These are phyloP conservation scores for Trichonephila inaurata DNA, from an alignment of 1,140 invertebrate species.

Conservation along the genomic window DNA sequence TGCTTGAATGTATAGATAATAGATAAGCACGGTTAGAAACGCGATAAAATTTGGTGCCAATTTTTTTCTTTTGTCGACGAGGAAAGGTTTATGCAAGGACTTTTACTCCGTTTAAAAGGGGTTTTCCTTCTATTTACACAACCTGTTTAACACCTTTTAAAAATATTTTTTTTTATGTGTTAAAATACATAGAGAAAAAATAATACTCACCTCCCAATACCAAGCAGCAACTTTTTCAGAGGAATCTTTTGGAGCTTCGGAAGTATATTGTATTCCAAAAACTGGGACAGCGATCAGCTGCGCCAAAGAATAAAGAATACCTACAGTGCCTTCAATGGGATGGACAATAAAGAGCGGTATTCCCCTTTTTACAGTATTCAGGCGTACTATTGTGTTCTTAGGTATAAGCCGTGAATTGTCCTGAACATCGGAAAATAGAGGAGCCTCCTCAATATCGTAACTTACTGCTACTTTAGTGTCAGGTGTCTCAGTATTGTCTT, in stretches of 20 bases:
- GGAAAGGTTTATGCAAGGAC: too few relatives aligned
- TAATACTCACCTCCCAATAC: slow-evolving; percentile 79
- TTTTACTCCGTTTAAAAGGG: too few relatives aligned
- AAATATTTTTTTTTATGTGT: too few relatives aligned
- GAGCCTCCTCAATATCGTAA: neutral
- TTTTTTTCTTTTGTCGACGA: too few relatives aligned
- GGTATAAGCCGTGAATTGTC: slow-evolving; percentile 79
- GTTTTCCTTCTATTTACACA: too few relatives aligned
- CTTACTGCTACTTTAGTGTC: slow-evolving; percentile 77
- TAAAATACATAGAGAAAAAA: too few relatives aligned
- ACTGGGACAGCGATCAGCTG: slow-evolving; percentile 87
- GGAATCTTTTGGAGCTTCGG: slow-evolving; percentile 85
- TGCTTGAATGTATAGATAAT: too few relatives aligned
- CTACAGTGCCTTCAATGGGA: slow-evolving; percentile 94
- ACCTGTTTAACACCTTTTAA: too few relatives aligned
- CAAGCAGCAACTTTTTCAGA: slow-evolving; percentile 86
- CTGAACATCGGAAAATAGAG: neutral
- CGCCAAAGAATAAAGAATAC: slow-evolving; percentile 86
- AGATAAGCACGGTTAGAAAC: too few relatives aligned
- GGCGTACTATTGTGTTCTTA: slow-evolving; percentile 81
- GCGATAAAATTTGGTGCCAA: too few relatives aligned
- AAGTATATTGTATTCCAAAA: slow-evolving; percentile 94
- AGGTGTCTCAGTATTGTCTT: slow-evolving; percentile 76
- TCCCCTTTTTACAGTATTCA: slow-evolving; percentile 81
- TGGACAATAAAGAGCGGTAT: slow-evolving; percentile 89